A percentile compares a stretch with the other conserved stretches of the same genome.
phyloP scores from a whole-genome alignment of 2,113 vertebrate species.

The Ciconia boyciana region DNA sequence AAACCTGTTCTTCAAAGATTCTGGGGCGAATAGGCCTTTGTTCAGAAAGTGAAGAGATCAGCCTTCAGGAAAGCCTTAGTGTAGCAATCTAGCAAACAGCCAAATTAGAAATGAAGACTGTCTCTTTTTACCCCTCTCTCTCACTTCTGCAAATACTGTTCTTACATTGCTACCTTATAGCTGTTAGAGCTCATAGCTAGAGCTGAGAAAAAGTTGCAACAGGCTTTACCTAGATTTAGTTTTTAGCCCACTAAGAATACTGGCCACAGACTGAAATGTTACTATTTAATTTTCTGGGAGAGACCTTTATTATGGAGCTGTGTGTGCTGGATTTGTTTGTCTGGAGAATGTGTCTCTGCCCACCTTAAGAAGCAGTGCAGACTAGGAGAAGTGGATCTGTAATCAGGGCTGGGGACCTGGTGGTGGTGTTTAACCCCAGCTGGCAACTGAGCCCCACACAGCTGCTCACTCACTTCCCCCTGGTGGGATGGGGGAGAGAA shows the following conservation, averaged over 20 bases:
- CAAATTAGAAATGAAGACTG: neutral
- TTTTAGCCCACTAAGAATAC: neutral
- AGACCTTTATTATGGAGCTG: neutral
- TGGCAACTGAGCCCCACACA: fast-evolving
- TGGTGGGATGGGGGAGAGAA: neutral
- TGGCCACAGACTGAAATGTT: neutral
- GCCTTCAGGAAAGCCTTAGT: neutral
- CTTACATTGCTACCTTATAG: neutral
- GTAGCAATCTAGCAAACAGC: neutral
- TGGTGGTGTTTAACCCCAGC: neutral
- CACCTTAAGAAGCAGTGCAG: neutral
- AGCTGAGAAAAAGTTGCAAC: neutral
- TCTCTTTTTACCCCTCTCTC: neutral
- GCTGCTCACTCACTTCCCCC: neutral
- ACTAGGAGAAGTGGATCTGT: neutral
- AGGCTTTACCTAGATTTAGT: neutral
- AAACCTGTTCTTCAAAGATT: neutral
- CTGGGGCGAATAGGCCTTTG: neutral
- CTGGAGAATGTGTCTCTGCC: neutral
- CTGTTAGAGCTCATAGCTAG: neutral
- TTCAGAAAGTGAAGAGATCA: neutral
- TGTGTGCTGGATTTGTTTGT: neutral
- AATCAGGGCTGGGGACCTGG: neutral
- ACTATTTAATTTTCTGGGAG: neutral
- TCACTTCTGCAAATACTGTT: neutral